Conservation (phyloP, 2,113 vertebrate genomes). For the Prietella phreatophila region DNA sequence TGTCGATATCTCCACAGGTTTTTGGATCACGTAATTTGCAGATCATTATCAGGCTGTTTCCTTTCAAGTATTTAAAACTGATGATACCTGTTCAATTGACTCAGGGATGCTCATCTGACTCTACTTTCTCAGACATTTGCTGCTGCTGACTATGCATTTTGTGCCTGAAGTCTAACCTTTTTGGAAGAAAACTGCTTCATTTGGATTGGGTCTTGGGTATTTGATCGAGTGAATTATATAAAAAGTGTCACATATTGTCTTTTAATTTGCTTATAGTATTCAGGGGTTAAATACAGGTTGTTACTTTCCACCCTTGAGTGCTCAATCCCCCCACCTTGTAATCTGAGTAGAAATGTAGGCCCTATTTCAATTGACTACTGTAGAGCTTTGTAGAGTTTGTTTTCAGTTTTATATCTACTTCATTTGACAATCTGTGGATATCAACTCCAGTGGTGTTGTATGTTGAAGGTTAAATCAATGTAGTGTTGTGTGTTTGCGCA, state of each 20-base stretch:
- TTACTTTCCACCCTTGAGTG: not conserved
- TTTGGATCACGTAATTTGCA: not conserved
- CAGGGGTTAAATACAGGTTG: not conserved
- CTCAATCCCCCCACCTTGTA: not conserved
- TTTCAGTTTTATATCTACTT: not conserved
- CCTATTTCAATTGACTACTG: not conserved
- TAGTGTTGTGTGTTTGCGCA: constrained; percentile 49
- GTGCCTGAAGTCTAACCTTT: not conserved
- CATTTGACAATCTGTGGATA: not conserved
- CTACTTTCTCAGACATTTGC: not conserved
- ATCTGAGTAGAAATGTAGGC: not conserved
- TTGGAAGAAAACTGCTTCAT: not conserved
- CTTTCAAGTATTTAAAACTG: not conserved
- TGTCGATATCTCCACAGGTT: not conserved
- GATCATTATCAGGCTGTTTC: not conserved
- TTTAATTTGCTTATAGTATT: not conserved
- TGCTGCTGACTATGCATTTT: constrained; percentile 1
- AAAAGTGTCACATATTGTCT: not conserved
- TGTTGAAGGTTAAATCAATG: not conserved
- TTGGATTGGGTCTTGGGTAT: not conserved
- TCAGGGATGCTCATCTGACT: not conserved
- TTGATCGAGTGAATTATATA: not conserved
- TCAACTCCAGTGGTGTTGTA: not conserved
- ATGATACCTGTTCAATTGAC: not conserved
- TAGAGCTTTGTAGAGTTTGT: not conserved